phyloP scores from a whole-genome alignment of 2,113 vertebrate species.

The Rhinolophus sinicus region DNA sequence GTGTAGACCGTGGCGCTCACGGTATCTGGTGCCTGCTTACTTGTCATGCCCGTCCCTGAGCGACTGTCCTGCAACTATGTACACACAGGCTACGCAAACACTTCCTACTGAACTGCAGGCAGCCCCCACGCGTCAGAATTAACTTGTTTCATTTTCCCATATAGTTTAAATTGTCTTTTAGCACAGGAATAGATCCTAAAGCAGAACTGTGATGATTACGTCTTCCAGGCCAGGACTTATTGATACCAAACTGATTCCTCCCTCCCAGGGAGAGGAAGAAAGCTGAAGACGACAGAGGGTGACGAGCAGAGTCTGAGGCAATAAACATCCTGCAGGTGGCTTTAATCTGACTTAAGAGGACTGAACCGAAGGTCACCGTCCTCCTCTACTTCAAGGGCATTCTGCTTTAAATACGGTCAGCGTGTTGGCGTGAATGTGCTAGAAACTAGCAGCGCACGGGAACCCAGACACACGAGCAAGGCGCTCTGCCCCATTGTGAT shows the following conservation, averaged over 20 bases:
- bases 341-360: conserved; percentile 77
- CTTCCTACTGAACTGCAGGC: not conserved
- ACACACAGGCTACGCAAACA: not conserved
- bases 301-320: conserved; percentile 34
- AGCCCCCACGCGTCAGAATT: not conserved
- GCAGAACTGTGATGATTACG: not conserved
- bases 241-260: not conserved
- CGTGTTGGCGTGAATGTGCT: conserved; percentile 69
- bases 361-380: conserved; percentile 72
- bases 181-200: not conserved
- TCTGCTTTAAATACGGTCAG: conserved; percentile 74
- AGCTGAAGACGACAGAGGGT: not conserved
- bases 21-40: not conserved
- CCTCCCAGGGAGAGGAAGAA: not conserved
- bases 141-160: not conserved
- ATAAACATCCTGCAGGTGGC: conserved; percentile 77
- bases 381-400: conserved; percentile 70
- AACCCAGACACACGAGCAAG: conserved; percentile 77
- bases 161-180: not conserved
- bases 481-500: not conserved
- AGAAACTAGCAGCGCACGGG: conserved; percentile 70
- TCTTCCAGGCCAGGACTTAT: not conserved
- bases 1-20: not conserved
- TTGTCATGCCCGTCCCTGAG: not conserved
- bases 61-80: not conserved